phyloP scores from a whole-genome alignment of 2,113 vertebrate species.

The Periophthalmodon schlosseri region DNA sequence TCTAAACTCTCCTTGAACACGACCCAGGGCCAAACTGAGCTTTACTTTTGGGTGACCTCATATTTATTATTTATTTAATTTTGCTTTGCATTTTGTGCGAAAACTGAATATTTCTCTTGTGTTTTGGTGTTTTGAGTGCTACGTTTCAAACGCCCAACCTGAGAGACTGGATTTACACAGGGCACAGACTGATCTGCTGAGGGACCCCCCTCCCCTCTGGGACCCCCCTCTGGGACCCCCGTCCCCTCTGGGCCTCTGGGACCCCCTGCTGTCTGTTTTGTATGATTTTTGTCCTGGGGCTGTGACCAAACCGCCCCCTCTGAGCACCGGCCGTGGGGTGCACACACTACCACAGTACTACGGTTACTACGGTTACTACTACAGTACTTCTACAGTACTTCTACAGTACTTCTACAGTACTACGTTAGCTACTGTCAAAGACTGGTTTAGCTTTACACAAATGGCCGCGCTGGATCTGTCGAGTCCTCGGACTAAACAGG shows the following conservation, averaged over 20 bases:
- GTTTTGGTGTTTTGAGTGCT: conserved; percentile 59
- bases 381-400: too few relatives aligned
- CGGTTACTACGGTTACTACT: conserved; percentile 30
- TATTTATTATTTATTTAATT: conserved; percentile 74
- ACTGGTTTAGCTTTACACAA: conserved; percentile 76
- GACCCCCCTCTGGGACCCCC: background rate
- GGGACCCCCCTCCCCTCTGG: background rate
- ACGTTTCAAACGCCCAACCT: conserved; percentile 32
- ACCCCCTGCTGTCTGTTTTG: background rate
- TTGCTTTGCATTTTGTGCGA: conserved; percentile 43
- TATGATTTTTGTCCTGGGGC: conserved; percentile 12
- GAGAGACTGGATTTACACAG: conserved; percentile 47
- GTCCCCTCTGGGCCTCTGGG: background rate
- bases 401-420: too few relatives aligned
- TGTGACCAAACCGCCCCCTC: conserved; percentile 30
- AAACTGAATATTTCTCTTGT: conserved; percentile 63
- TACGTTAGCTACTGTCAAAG: conserved; percentile 72
- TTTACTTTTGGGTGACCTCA: conserved; percentile 51
- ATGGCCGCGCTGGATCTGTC: conserved; percentile 54
- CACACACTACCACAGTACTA: conserved; percentile 39
- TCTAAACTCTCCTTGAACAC: background rate
- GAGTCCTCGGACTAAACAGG: conserved; percentile 73
- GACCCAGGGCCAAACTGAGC: conserved; percentile 16
- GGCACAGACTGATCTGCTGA: conserved; percentile 43
- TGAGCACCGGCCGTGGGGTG: conserved; percentile 46